Base-by-base conservation (phyloP, 2,888 invertebrate genomes). In the Liopterus haemorrhoidalis region DNA sequence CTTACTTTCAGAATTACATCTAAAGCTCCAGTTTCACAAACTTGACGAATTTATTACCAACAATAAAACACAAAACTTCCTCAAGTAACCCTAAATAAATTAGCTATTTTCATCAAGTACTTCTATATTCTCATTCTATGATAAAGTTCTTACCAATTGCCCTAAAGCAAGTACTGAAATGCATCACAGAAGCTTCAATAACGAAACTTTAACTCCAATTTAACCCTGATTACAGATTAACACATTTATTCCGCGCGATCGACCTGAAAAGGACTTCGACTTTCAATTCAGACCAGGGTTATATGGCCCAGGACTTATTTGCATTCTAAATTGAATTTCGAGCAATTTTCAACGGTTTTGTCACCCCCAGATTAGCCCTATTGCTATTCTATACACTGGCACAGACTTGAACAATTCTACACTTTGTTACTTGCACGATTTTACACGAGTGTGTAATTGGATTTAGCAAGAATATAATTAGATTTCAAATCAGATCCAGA, bases 281-380 rank as follows among this genome's bases (percentile, higher is more conserved):
- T 56, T 56, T 56, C 55, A 55, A 55, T 56, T 56, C 54, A 54
- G 54, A 54, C 53, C n/a, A n/a, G 51, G 52, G 54, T 53, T 54
- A 54, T 52, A 51, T 53, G 32, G 24, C 22, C 22, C 19, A 14
- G 51, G 55, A n/a, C 31, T 48, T 50, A 64, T 65, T 64, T 63
- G 63, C 63, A 63, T 64, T 61, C 59, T 61, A 64, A 60, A 64
- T 65, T 64, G 61, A 62, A 64, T 61, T 57, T 55, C 49, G 55
- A 59, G 59, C 63, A 64, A 64, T 64, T 65, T 62, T 63, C 61
- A 57, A 57, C 59, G 58, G 57, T 59, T 62, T 59, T 63, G 61
- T 59, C 62, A 58, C 59, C 59, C 57, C 55, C 39, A 49, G 48
- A 50, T 52, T 52, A 49, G 43, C 47, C 24, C 48, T 41, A 49